Base-by-base conservation (phyloP, 2,888 invertebrate genomes). In the Lasioglossum calceatum region DNA sequence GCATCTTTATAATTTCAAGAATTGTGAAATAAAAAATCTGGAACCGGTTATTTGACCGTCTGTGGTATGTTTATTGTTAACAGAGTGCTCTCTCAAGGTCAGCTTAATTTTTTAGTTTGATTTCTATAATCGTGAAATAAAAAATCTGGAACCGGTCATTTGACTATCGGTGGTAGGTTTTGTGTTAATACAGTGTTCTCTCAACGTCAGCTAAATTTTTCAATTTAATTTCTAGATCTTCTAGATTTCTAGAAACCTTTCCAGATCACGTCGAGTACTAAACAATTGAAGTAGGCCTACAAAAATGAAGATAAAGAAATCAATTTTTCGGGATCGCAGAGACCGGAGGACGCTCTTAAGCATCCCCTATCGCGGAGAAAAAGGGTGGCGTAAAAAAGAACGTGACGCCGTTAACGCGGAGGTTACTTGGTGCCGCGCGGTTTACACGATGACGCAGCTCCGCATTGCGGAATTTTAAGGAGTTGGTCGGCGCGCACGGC, bases 391-490 rank as follows among this genome's bases (percentile, higher is more conserved):
- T 36, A 42, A 70, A 39, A 70, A 42, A 23, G 39, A n/a, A 23
- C 39, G 61, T 16, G 70, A 23, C 70, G 39, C 23, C 39, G 39
- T 70, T 70, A 36, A 70, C 70, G 23, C 4, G 39, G 12, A 42
- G 12, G 39, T 70, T n/a, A 70, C 39, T 39, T 39, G 10, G 70
- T 12, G 39, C 70, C 70, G 23, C 23, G 70, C 39, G 23, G 39
- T 70, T 39, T 36, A 47, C 32, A 39, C 58, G 64, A 61, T 61
- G 64, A 61, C 81, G 79, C 50, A 54, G 67, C 73, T 44, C 80
- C 42, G 82, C 87, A 81, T 74, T 73, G 82, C 75, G 73, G 81
- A 81, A 84, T 85, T 91, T 82, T 74, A 77, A 84, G 77, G 61
- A 77, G 74, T 58, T 67, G 85, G 85, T 82, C 75, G 23, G 64